phyloP scores from a whole-genome alignment of 2,113 vertebrate species.

The Atlantisia rogersi region DNA sequence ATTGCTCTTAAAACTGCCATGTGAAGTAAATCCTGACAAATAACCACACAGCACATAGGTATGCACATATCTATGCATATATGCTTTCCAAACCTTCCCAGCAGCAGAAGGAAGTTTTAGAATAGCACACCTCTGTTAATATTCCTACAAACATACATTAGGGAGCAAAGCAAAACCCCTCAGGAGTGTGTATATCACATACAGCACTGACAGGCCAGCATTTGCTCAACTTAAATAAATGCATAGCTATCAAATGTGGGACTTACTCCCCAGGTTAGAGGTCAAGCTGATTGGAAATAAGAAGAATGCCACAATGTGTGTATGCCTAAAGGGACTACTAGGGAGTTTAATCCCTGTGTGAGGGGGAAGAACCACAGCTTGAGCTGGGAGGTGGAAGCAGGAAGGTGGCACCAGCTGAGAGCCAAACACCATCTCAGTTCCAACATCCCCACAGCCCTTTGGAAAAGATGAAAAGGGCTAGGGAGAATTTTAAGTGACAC shows the following conservation, averaged over 20 bases:
- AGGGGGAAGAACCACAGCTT: neutral
- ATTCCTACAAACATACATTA: neutral
- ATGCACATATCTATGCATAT: no score
- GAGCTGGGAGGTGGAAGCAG: neutral
- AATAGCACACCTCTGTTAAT: accelerated
- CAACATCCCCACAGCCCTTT: neutral
- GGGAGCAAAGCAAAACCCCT: neutral
- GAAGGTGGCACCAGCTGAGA: neutral
- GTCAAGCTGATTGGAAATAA: neutral
- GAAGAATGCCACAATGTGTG: neutral
- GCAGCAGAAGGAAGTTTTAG: neutral
- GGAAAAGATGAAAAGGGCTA: neutral
- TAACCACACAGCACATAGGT: neutral
- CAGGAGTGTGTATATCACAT: neutral
- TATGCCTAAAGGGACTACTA: neutral
- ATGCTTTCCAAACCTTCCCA: neutral
- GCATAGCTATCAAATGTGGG: neutral
- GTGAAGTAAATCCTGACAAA: neutral
- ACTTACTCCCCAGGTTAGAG: neutral
- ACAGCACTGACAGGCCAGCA: neutral
- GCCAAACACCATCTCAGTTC: neutral
- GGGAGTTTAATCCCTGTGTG: accelerated
- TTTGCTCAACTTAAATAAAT: neutral
- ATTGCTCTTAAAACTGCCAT: neutral
- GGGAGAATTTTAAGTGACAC: neutral